Evolutionary conservation across 2,797 vertebrate genomes (phyloP).

Genomic region (Acanthurus tractus): DNA sequence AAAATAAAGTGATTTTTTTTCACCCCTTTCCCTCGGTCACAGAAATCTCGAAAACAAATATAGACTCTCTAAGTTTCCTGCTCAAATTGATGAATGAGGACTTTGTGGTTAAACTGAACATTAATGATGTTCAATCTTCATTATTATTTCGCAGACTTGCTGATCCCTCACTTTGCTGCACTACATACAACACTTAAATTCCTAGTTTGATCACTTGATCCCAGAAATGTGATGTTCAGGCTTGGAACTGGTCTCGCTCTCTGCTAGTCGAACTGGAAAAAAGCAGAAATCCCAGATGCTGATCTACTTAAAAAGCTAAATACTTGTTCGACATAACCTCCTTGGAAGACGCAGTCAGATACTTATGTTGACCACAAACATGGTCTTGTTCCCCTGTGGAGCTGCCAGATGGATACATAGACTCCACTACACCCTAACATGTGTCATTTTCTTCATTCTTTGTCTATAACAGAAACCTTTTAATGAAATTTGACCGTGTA

Average conservation of each 20-base stretch:
- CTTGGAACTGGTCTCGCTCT: not conserved
- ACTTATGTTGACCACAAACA: constrained; percentile 33
- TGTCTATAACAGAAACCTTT: constrained; percentile 14
- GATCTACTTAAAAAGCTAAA: constrained; percentile 30
- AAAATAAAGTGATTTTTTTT: not conserved
- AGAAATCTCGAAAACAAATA: constrained; percentile 1
- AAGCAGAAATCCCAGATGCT: constrained; percentile 17
- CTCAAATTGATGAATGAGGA: not conserved
- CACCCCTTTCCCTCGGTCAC: not conserved
- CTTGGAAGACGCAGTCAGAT: constrained; percentile 15
- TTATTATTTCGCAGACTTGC: not conserved
- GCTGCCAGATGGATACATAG: constrained; percentile 43
- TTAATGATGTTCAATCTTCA: not conserved
- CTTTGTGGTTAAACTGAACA: not conserved
- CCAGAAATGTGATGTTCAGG: not conserved
- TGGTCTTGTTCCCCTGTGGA: constrained; percentile 27
- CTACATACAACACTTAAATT: not conserved
- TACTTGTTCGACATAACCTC: constrained; percentile 12
- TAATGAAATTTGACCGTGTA: constrained; percentile 3
- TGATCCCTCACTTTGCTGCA: not conserved
- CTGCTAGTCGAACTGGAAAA: constrained; percentile 5
- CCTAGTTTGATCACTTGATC: not conserved
- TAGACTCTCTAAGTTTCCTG: not conserved
- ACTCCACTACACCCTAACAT: constrained; percentile 12
- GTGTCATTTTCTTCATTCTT: constrained; percentile 14